Conservation (phyloP, 2,113 vertebrate species). For the Syngnathoides biaculeatus region DNA sequence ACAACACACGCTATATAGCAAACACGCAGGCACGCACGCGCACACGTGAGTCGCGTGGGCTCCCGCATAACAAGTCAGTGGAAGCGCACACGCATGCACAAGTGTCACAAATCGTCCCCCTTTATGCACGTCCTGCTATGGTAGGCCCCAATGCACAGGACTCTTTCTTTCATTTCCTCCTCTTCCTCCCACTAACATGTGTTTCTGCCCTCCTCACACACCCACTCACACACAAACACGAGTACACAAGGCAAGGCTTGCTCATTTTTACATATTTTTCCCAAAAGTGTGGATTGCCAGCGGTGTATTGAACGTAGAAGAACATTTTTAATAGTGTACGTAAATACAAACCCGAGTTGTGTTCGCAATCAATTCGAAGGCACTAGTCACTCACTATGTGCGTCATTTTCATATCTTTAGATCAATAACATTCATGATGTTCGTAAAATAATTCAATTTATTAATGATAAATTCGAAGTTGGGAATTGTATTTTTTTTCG, state of each 20-base stretch:
- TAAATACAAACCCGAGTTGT: too few relatives aligned
- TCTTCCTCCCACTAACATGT: constrained; percentile 65
- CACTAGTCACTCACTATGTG: not conserved
- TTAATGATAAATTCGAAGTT: too few relatives aligned
- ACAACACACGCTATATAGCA: constrained; percentile 1
- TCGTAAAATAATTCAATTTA: too few relatives aligned
- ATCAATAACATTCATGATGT: too few relatives aligned
- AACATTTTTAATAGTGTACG: constrained; percentile 20
- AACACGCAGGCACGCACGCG: not conserved
- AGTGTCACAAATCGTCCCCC: not conserved
- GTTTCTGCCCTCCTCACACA: constrained; percentile 39
- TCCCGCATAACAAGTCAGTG: not conserved
- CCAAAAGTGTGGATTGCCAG: constrained; percentile 25
- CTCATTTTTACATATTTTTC: constrained; percentile 28
- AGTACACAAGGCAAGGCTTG: constrained; percentile 18
- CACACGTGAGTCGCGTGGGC: not conserved
- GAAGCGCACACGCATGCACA: not conserved
- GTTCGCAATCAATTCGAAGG: not conserved
- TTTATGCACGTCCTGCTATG: not conserved
- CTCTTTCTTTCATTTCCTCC: constrained; percentile 66
- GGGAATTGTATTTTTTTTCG: too few relatives aligned
- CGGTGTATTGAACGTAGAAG: not conserved
- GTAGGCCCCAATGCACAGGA: constrained; percentile 57
- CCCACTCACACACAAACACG: constrained; percentile 13
- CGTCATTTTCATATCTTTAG: too few relatives aligned